Evolutionary conservation across 2,797 vertebrate genomes (phyloP).

Genomic region (Gallinago nigripennis): DNA sequence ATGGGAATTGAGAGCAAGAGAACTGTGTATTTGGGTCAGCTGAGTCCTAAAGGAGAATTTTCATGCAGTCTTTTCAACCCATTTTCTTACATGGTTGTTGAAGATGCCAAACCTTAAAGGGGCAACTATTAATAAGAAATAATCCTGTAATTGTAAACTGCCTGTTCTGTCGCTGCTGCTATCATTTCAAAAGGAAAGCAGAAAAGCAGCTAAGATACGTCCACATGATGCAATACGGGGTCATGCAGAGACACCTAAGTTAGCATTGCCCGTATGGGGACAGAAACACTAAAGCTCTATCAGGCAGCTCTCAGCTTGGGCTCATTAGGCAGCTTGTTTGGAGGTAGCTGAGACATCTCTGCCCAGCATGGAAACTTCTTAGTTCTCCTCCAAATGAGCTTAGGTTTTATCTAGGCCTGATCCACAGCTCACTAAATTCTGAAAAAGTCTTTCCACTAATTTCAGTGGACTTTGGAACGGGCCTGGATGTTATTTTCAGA

Average conservation of each 20-base stretch:
- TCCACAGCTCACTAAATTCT: not conserved
- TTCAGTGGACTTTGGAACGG: not conserved
- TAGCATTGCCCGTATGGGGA: not conserved
- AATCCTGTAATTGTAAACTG: not conserved
- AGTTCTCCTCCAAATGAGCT: not conserved
- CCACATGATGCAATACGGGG: not conserved
- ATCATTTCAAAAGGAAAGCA: not conserved
- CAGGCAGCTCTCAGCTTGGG: constrained; percentile 9
- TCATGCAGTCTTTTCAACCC: constrained; percentile 52
- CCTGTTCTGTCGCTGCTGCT: not conserved
- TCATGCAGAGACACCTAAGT: constrained; percentile 1
- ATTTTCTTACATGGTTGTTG: constrained; percentile 22
- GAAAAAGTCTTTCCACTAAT: not conserved
- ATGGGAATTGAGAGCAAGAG: constrained; percentile 44
- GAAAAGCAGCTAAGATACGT: not conserved
- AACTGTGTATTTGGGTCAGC: constrained; percentile 72
- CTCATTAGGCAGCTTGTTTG: constrained; percentile 20
- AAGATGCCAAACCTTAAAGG: constrained; percentile 30
- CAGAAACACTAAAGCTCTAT: not conserved
- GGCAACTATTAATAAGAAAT: constrained; percentile 26
- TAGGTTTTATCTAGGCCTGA: not conserved
- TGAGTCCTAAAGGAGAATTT: constrained; percentile 66
- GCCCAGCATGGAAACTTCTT: not conserved
- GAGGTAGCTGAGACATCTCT: not conserved
- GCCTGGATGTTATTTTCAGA: not conserved